Base-by-base conservation (phyloP, 2,888 invertebrate genomes). In the Arrhopalites spinosus region DNA sequence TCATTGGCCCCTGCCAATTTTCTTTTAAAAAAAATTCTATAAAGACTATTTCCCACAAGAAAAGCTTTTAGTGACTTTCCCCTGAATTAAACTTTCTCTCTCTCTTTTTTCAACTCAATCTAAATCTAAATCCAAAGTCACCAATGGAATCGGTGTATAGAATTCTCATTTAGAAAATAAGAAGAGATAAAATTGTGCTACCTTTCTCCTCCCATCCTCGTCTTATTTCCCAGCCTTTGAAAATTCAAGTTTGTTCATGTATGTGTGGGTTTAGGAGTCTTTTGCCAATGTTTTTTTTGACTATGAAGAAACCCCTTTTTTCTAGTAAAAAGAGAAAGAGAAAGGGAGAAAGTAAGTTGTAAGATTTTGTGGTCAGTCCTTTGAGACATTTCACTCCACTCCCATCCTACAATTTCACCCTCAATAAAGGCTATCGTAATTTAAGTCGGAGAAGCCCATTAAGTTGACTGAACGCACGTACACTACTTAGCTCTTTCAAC, bases 361-460 rank as follows among this genome's bases (percentile, higher is more conserved):
- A 29, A 63, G 30, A 27, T 63, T 13, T 17, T 63, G 63, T 63
- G 63, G 13, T 29, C 27, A 63, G 63, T 63, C 63, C 63, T 63
- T 17, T 66, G n/a, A 30, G 59, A 56, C 36, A 11, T 36, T n/a
- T 11, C 36, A 36, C 36, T 36, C 36, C 36, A 7, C 36, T 36
- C 36, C 5, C 36, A 36, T 36, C 73, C 68, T 59, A 50, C 66
- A 47, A 76, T 78, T 79, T 81, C 80, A 78, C 75, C 77, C 80
- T 78, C 78, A 81, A 81, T 81, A 81, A 81, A 80, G 78, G 72
- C 73, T 69, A 77, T 78, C 78, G 80, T 81, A 81, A 80, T 79
- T 81, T 78, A 79, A 68, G 74, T 64, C 73, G 47, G 59, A 71
- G 59, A 59, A 71, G 61, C 53, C 71, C 71, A 71, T 71, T 71